Evolutionary conservation across 2,888 invertebrate species (phyloP).

Genomic region (Saturnia japonica): DNA sequence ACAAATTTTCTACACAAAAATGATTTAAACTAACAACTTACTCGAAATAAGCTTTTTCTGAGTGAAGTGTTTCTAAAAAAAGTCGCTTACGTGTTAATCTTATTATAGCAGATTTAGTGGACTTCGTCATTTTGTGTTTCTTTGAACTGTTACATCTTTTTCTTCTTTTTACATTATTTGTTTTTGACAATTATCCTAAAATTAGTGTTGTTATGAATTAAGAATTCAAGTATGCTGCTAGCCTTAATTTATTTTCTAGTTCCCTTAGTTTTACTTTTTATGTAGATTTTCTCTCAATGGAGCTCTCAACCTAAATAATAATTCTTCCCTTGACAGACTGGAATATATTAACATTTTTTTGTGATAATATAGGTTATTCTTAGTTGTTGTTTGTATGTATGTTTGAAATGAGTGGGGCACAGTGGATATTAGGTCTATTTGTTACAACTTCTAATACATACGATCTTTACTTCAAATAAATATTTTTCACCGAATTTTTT

Average conservation of each 20-base stretch:
- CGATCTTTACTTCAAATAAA: too few relatives aligned
- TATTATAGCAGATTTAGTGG: conserved; percentile 17
- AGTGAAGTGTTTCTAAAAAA: conserved; percentile 20
- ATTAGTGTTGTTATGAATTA: not conserved
- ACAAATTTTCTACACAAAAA: conserved; percentile 4
- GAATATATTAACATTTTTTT: not conserved
- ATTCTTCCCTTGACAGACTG: not conserved
- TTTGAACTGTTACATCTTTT: not conserved
- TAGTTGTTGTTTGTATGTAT: too few relatives aligned
- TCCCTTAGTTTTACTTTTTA: not conserved
- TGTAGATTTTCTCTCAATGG: not conserved
- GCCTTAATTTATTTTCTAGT: not conserved
- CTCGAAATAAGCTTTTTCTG: conserved; percentile 20
- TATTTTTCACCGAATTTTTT: too few relatives aligned
- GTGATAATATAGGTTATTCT: not conserved
- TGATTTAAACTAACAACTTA: conserved; percentile 10
- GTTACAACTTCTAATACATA: too few relatives aligned
- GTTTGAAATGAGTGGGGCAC: not conserved
- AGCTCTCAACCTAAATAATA: not conserved
- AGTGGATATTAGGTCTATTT: too few relatives aligned
- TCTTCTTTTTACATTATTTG: not conserved
- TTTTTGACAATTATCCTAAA: not conserved
- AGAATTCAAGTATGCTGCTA: not conserved
- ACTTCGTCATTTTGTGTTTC: conserved; percentile 18
- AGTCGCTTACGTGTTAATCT: conserved; percentile 18